Evolutionary conservation across 2,113 vertebrate species (phyloP).

Genomic region (Pterophyllum scalare): DNA sequence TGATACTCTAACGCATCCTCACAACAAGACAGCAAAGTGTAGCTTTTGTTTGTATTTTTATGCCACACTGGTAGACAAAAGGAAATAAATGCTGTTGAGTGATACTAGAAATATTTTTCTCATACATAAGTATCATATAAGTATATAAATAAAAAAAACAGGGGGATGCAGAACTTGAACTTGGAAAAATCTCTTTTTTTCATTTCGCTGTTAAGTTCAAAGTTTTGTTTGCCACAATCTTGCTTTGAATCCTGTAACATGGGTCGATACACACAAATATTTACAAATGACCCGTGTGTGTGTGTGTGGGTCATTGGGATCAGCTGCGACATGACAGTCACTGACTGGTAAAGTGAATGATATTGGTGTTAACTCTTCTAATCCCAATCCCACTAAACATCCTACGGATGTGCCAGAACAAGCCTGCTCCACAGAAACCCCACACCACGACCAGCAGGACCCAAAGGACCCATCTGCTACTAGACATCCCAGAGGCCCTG

Average conservation of each 20-base stretch:
- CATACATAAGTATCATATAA: not conserved
- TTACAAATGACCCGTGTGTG: not conserved
- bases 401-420: not conserved
- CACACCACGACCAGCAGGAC: not conserved
- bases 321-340: not conserved
- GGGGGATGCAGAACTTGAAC: not conserved
- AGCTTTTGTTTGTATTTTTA: too few relatives aligned
- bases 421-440: not conserved
- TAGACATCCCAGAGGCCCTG: not conserved
- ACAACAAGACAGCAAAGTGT: too few relatives aligned
- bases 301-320: not conserved
- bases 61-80: too few relatives aligned
- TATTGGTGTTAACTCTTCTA: not conserved
- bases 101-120: too few relatives aligned
- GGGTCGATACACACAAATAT: slow-evolving; percentile 34
- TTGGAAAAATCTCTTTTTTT: not conserved
- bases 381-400: not conserved
- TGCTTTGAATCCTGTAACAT: not conserved
- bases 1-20: too few relatives aligned
- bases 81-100: too few relatives aligned
- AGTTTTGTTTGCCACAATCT: slow-evolving; percentile 29
- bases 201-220: slow-evolving; percentile 5
- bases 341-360: not conserved
- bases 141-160: too few relatives aligned
- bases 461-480: not conserved